phyloP scores from a whole-genome alignment of 2,888 invertebrate genomes.

The Lasioglossum figueresi region DNA sequence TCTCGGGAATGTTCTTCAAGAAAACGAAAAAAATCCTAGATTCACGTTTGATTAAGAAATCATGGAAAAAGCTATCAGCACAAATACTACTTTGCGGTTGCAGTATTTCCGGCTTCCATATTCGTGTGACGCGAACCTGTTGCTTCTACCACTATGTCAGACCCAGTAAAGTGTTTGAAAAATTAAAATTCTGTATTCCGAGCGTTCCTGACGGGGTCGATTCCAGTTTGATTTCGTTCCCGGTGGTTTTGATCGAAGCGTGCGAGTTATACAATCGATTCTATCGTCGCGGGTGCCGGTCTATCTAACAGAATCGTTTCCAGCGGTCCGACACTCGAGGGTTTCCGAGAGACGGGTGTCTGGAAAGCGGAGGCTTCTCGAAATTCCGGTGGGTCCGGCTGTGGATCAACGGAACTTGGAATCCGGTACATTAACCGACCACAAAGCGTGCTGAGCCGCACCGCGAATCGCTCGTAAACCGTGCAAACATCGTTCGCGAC shows the following conservation, averaged over 20 bases:
- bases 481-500: constrained; percentile 72
- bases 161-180: background rate
- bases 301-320: constrained; percentile 50
- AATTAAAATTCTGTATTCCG: background rate
- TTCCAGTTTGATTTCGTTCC: background rate
- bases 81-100: background rate
- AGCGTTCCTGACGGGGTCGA: fast-evolving
- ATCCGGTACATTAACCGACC: constrained; percentile 75
- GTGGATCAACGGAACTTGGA: constrained; percentile 68
- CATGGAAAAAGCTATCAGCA: background rate
- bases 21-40: background rate
- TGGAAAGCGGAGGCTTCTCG: constrained; percentile 39
- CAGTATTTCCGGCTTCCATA: background rate
- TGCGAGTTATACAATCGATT: background rate
- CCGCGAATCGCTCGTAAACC: constrained; percentile 77
- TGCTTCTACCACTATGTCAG: background rate
- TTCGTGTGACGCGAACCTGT: background rate
- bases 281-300: background rate
- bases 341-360: constrained; percentile 35
- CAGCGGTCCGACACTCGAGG: constrained; percentile 32
- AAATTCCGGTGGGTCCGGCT: constrained; percentile 60
- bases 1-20: background rate
- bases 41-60: background rate
- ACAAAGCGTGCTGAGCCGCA: constrained; percentile 68
- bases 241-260: background rate